Base-by-base conservation (phyloP, 53 echinoderm and acorn worm genomes). In the Zoroaster sp. region DNA sequence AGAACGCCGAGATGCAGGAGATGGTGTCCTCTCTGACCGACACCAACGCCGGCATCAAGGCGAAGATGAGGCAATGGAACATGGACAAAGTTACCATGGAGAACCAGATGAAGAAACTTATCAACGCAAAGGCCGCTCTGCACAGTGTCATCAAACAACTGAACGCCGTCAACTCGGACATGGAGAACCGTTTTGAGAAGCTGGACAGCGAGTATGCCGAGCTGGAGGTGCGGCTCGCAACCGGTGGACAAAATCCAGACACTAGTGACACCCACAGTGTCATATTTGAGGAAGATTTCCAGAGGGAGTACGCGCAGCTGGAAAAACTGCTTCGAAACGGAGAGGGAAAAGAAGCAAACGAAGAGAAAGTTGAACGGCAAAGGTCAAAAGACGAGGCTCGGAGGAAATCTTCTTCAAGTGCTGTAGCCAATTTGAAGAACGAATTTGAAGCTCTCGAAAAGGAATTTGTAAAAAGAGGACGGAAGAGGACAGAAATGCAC, bases 191-290 rank as follows among this genome's bases (percentile, higher is more conserved):
- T 12, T 96, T 96, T 66, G 91, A 95, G 71, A 93, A 75, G 68
- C 80, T 97, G 93, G 95, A 97, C 80, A 85, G 70, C 39, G 97
- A 93, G 68, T 95, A 93, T 41, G 89, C 83, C 6, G 87, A 89
- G 34, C 70, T 97, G 35, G 92, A 95, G 53, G 69, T 77, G 32
- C 88, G 77, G 43, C 81, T 85, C 31, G 5, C 35, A n/a, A 53
- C 15, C 9, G 72, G 72, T 33, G 49, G 36, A 12, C 69, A 85
- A 35, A 51, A 33, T 36, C 46, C 17, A 3, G 8, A 25, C 30
- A 17, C 52, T 47, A 21, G 70, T 32, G 37, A 42, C 49, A 36
- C 8, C 45, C 28, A 43, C 13, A 43, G 25, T 5, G 47, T 47
- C 3, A 15, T 43, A 1, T 54, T 46, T 11, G 85, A 85, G n/a